Conservation (phyloP, 2,888 invertebrate genomes). For the Lottia scabra region DNA sequence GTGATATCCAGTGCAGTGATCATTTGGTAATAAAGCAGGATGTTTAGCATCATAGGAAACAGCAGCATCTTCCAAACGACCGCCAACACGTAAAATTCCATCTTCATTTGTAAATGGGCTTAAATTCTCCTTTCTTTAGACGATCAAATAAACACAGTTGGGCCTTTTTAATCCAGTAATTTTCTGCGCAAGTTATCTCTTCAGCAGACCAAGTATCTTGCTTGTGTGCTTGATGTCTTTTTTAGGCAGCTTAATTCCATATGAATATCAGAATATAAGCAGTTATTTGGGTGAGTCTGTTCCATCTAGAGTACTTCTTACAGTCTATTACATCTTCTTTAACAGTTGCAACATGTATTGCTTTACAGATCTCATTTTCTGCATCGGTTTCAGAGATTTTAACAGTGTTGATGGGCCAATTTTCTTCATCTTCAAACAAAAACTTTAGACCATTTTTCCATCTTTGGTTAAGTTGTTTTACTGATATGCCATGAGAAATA, state of each 20-base stretch:
- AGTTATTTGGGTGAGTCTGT: not conserved
- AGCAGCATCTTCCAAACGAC: not conserved
- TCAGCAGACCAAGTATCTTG: not conserved
- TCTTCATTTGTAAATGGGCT: slow-evolving; percentile 1
- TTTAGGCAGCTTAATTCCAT: not conserved
- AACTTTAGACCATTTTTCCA: not conserved
- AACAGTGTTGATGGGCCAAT: not conserved
- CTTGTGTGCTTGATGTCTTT: not conserved
- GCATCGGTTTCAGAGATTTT: not conserved
- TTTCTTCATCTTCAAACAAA: not conserved
- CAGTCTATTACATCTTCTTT: not conserved
- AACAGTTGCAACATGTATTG: not conserved
- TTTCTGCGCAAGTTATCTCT: not conserved
- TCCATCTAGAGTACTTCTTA: not conserved
- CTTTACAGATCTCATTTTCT: not conserved
- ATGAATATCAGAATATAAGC: not conserved
- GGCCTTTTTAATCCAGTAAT: not conserved
- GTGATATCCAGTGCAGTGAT: not conserved
- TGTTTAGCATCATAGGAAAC: not conserved
- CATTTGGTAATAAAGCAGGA: not conserved
- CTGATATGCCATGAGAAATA: not conserved
- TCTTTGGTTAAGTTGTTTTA: not conserved
- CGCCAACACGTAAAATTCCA: not conserved
- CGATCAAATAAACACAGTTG: not conserved
- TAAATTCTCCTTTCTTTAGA: not conserved